Base-by-base conservation (phyloP, 2,797 vertebrate species). In the Pseudochirops cupreus region DNA sequence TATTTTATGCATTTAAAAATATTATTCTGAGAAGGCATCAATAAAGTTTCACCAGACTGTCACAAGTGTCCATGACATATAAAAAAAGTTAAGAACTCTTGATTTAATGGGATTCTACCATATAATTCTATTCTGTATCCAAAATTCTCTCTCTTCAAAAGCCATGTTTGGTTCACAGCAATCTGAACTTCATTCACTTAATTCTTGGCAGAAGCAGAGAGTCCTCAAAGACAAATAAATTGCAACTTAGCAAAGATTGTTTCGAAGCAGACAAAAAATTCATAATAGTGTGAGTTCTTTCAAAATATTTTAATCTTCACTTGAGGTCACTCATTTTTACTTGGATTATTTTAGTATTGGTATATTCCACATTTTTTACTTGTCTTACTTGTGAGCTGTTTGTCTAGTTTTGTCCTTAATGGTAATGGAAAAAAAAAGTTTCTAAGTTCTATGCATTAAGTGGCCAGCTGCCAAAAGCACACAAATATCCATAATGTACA, bases 401-500 rank as follows among this genome's bases (percentile, higher is more conserved):
- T 96, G 97, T 97, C 97, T 97, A 98, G 98, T 95, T 91, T 97
- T 90, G 21, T 94, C 95, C 87, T 31, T 29, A 93, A 95, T 92
- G 50, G 96, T 97, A 95, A 95, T 94, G 58, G 87, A 95, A 94
- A 98, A 82, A 67, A 87, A 87, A 46, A 11, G 0, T 26, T 50
- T 50, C 50, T 89, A 96, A 97, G 95, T 94, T 95, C 95, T 91
- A 9, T 14, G 1, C 91, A 58, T 91, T 91, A 97, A 96, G 28
- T 96, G 92, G 57, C 1, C 13, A 56, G 31, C n/a, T 0, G 98
- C 98, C 97, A 67, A 5, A 0, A 97, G 98, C 96, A 95, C 14
- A 94, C 18, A 96, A 98, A 97, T 97, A 96, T 96, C 95, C 97
- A 97, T 59, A 92, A 95, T 96, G 97, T 96, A 97, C 28, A 95